A percentile compares a stretch with the other conserved stretches of the same genome.
Evolutionary conservation across 2,113 vertebrate genomes (phyloP).

Genomic region (Oryzias melastigma): DNA sequence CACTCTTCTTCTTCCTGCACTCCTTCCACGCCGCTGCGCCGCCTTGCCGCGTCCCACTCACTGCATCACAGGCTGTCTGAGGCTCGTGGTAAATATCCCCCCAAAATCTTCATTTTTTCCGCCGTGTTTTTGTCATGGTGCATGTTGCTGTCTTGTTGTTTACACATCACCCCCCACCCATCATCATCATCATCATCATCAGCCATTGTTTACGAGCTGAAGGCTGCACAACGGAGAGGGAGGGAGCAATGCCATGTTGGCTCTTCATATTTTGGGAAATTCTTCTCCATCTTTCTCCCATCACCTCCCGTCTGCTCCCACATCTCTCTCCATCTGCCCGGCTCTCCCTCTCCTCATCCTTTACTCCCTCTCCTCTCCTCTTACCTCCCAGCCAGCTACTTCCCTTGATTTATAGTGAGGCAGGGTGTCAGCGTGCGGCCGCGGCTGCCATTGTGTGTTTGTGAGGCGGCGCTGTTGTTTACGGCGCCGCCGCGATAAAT

Average conservation of each 20-base stretch:
- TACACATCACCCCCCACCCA: constrained; percentile 61
- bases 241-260: constrained; percentile 51
- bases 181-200: constrained; percentile 44
- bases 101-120: constrained; percentile 81
- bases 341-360: constrained; percentile 17
- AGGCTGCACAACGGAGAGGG: constrained; percentile 21
- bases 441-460: constrained; percentile 89
- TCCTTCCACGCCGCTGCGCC: constrained; percentile 71
- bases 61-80: constrained; percentile 95
- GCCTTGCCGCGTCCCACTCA: constrained; percentile 80
- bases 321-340: constrained; percentile 64
- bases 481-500: constrained; percentile 89
- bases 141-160: constrained; percentile 68
- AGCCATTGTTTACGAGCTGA: constrained; percentile 61
- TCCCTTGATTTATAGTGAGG: constrained; percentile 94
- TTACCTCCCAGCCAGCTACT: constrained; percentile 68
- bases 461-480: constrained; percentile 94
- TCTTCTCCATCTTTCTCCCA: constrained; percentile 71
- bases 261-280: constrained; percentile 75
- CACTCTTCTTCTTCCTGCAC: constrained; percentile 62
- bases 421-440: constrained; percentile 88
- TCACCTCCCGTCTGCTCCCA: constrained; percentile 60
- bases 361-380: constrained; percentile 36
- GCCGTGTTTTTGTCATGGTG: constrained; percentile 54
- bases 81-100: constrained; percentile 95